A percentile compares a stretch with the other conserved stretches of the same genome.
phyloP scores from a whole-genome alignment of 2,797 vertebrate species.

The Pseudochirops cupreus region DNA sequence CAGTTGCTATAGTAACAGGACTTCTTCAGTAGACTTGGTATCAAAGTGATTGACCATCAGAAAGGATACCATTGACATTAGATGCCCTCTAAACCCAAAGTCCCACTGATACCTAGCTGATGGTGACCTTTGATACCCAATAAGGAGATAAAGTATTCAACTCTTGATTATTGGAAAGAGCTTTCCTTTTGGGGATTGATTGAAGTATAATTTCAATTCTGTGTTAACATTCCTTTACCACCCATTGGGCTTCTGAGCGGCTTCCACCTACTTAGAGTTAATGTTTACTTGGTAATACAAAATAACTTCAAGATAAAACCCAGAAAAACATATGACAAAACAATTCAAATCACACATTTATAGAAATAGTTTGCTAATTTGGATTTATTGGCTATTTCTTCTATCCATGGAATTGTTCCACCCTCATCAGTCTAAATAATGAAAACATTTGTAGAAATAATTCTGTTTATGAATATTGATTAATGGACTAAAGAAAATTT shows the following conservation, averaged over 20 bases:
- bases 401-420: background rate
- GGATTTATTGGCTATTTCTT: background rate
- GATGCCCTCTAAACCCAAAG: background rate
- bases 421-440: background rate
- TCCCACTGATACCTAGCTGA: background rate
- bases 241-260: background rate
- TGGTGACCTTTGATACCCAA: background rate
- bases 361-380: background rate
- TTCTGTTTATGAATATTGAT: slow-evolving; percentile 10
- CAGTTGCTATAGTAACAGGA: background rate
- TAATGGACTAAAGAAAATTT: slow-evolving; percentile 6
- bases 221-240: background rate
- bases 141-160: background rate
- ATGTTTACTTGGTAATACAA: background rate
- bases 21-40: background rate
- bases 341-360: background rate
- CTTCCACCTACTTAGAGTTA: background rate
- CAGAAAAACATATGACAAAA: background rate
- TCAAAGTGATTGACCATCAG: background rate
- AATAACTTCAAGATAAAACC: slow-evolving; percentile 11
- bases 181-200: background rate
- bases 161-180: background rate
- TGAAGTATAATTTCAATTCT: background rate
- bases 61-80: background rate
- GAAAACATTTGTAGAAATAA: slow-evolving; percentile 23